Evolutionary conservation across 2,797 vertebrate species (phyloP).

Genomic region (Poecilia picta): DNA sequence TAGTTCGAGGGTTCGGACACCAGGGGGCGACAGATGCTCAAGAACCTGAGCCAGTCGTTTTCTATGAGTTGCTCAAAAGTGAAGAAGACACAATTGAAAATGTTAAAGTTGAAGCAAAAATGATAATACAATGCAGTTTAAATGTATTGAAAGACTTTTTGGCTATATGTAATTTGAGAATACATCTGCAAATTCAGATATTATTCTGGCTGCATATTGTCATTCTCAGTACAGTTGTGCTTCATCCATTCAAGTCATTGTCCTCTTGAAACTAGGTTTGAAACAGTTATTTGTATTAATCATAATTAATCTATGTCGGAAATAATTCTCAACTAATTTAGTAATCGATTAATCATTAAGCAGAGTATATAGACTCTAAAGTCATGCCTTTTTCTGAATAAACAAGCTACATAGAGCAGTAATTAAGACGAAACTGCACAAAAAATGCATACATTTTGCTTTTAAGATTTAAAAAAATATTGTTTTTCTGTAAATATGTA

Average conservation of each 20-base stretch:
- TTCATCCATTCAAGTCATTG: not conserved
- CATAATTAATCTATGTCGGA: not conserved
- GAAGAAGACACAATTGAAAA: not conserved
- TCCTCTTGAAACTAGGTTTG: too few relatives aligned
- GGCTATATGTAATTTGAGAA: too few relatives aligned
- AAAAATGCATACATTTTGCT: not conserved
- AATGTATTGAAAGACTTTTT: not conserved
- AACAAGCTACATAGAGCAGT: not conserved
- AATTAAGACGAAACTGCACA: not conserved
- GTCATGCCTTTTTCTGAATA: not conserved
- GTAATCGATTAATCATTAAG: not conserved
- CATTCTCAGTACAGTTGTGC: not conserved
- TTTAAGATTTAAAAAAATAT: not conserved
- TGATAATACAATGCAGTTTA: not conserved
- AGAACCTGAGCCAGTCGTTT: not conserved
- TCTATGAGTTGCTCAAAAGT: not conserved
- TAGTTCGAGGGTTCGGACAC: constrained; percentile 12
- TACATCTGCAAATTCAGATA: not conserved
- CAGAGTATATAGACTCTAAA: not conserved
- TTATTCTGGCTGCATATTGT: not conserved
- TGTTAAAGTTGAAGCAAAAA: not conserved
- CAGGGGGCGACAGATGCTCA: not conserved
- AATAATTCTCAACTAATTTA: not conserved
- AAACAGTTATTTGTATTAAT: not conserved
- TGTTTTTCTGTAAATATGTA: not conserved